Base-by-base conservation (phyloP, 2,888 invertebrate genomes). In the Anticlea derivata region DNA sequence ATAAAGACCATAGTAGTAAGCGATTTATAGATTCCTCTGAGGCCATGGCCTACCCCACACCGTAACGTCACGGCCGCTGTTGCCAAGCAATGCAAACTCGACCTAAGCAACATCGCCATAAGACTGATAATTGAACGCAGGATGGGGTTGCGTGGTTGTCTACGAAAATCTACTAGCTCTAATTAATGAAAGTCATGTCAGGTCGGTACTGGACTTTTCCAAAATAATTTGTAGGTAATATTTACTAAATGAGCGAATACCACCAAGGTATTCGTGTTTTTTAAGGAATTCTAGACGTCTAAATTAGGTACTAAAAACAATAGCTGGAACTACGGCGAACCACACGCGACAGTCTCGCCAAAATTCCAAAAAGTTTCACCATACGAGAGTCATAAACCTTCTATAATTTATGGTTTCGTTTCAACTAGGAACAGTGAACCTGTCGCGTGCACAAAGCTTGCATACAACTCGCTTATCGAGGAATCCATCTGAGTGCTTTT, bases 271-370 rank as follows among this genome's bases (percentile, higher is more conserved):
- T 44, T 48, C 53, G 44, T 53, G 53, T 40, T n/a, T 29, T 31
- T 52, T 47, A 34, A 35, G 24, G 53, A 44, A 53, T 45, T 34
- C 53, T 40, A 53, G 48, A 48, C 40, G 30, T 44, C 39, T 39
- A 53, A 53, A 53, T 53, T 48, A 48, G 43, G 48, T 44, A 53
- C 44, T 39, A 44, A 30, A n/a, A 53, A 53, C 44, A 47, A 52
- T 43, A 47, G 31, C 31, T 41, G 6, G 34, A 38, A 34, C 24
- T 39, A 30, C 30, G 46, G 40, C 30, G 34, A 5, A 39, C 17
- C 4, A 20, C 52, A 49, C 53, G 53, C 48, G 39, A 52, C 33
- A 12, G 47, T 52, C 41, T 37, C 43, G 51, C 31, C 47, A 13
- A 33, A 43, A 47, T 53, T 44, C 29, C 26, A 35, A 44, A 53